Base-by-base conservation (phyloP, 2,888 invertebrate species). In the Salticus scenicus region DNA sequence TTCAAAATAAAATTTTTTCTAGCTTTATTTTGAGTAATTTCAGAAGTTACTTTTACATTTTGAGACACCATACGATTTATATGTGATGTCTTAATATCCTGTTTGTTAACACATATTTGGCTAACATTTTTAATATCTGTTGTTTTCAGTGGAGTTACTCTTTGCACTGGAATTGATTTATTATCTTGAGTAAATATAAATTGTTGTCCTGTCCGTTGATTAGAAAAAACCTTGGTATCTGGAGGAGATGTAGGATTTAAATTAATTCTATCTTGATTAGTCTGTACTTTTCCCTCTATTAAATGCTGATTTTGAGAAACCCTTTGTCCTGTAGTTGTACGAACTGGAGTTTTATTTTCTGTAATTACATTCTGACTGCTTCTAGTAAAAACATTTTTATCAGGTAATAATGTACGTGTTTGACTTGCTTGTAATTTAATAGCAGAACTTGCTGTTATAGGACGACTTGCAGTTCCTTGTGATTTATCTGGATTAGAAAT, bases 401-500 rank as follows among this genome's bases (percentile, higher is more conserved):
- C 42, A 20, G 69, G 28, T 1, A 57, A 10, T 24, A 24, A 24
- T 24, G 24, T 24, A 24, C 57, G 57, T 7, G 57, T 12, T 24
- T 20, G 57, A 14, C 17, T 47, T 57, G 57, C 24, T 24, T 5
- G 5, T 5, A 57, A 24, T 24, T 57, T 57, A 24, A n/a, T 12
- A 27, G 20, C 64, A 8, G 66, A 17, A 24, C 30, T 42, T 28
- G 64, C n/a, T 27, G 70, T 69, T 17, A 24, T 24, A 14, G 27
- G 8, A 33, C 71, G 82, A 80, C 41, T 66, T n/a, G 31, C 24
- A 37, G 17, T n/a, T 5, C 31, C 31, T 63, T 71, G 72, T 31
- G 20, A 5, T 83, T 83, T 83, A 28, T 47, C 70, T 71, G 69
- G 71, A 51, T 42, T 27, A 20, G 76, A 24, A 24, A 31, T 42